A percentile compares a stretch with the other conserved stretches of the same genome.
phyloP scores from a whole-genome alignment of 2,797 vertebrate species.

The Pterois miles region DNA sequence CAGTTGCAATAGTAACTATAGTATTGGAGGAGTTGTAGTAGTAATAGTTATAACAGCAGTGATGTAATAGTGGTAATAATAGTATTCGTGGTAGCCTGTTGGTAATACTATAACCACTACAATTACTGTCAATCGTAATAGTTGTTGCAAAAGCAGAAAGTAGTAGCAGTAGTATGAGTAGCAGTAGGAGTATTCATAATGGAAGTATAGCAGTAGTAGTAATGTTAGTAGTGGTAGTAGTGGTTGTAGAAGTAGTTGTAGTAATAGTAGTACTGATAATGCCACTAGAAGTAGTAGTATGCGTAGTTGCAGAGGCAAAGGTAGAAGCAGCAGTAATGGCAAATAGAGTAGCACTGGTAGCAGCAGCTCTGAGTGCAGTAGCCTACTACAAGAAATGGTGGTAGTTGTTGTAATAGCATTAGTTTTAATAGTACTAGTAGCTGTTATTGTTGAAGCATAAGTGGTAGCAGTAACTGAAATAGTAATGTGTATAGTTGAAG shows the following conservation, averaged over 20 bases:
- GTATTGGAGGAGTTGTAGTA: background rate
- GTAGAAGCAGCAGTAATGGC: background rate
- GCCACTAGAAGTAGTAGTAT: background rate
- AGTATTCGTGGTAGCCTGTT: background rate
- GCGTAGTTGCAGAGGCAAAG: background rate
- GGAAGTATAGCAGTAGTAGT: background rate
- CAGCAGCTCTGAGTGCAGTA: too few species aligned
- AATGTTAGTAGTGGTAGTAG: background rate
- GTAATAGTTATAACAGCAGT: too few species aligned
- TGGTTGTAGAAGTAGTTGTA: background rate
- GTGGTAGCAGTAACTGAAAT: too few species aligned
- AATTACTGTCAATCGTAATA: background rate
- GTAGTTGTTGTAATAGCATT: background rate
- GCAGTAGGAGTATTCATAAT: background rate
- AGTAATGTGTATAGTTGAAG: too few species aligned
- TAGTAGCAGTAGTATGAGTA: background rate
- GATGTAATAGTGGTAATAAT: background rate
- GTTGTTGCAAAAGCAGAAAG: background rate
- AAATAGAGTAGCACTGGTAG: too few species aligned
- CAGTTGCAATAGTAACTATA: background rate
- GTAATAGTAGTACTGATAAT: background rate
- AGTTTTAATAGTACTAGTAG: too few species aligned
- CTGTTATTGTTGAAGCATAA: too few species aligned
- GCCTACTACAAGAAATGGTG: too few species aligned
- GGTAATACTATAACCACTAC: background rate